A percentile compares a stretch with the other conserved stretches of the same genome.
Evolutionary conservation across 2,888 invertebrate species (phyloP).

Genomic region (Parnassius apollo): DNA sequence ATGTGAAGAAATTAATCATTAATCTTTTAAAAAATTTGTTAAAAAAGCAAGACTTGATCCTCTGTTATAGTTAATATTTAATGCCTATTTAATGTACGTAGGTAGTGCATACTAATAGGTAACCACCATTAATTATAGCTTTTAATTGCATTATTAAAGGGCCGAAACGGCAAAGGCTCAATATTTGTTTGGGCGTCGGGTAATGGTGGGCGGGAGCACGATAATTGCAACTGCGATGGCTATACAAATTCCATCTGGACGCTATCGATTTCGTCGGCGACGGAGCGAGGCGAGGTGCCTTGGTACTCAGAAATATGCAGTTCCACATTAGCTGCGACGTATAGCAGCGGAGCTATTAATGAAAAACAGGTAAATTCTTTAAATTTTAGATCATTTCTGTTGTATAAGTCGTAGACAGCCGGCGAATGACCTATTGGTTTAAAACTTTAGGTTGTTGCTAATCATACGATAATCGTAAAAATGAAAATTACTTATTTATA

Average conservation of each 20-base stretch:
- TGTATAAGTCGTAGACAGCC: no score
- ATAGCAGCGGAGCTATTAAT: conserved; percentile 96
- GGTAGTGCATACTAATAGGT: no score
- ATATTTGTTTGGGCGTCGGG: conserved; percentile 99
- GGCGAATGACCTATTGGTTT: no score
- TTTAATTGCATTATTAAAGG: conserved; percentile 72
- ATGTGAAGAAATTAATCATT: no score
- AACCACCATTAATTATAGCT: background rate
- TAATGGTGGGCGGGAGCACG: conserved; percentile 97
- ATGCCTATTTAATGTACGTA: no score
- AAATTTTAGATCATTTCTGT: no score
- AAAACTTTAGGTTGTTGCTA: no score
- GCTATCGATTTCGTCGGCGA: conserved; percentile 96
- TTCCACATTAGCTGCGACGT: conserved; percentile 98
- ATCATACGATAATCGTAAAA: no score
- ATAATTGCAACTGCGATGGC: conserved; percentile 99
- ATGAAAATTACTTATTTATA: no score
- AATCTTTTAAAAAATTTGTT: no score
- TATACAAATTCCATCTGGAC: conserved; percentile 99
- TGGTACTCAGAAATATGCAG: conserved; percentile 99
- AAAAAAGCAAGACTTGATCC: no score
- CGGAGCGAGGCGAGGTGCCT: conserved; percentile 93
- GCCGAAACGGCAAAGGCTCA: conserved; percentile 95
- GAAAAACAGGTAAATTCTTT: conserved; percentile 86
- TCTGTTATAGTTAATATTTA: no score